phyloP scores from a whole-genome alignment of 2,888 invertebrate species.

The Chydorus sphaericus region DNA sequence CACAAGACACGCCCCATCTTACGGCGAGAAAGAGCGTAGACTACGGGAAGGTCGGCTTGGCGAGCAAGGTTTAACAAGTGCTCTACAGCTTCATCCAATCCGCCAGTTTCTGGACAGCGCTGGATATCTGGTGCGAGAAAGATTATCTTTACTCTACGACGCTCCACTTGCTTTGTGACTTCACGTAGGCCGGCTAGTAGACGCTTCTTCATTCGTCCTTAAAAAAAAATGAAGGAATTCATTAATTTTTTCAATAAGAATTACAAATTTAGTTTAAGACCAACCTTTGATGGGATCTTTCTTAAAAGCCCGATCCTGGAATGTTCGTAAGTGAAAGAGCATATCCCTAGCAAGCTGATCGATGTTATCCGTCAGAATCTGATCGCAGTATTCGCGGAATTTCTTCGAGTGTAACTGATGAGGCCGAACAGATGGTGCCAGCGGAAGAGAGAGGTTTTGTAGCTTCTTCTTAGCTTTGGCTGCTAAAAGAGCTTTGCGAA shows the following conservation, averaged over 20 bases:
- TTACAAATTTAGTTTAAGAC: constrained; percentile 19
- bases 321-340: constrained; percentile 39
- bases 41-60: constrained; percentile 38
- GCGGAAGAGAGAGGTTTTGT: background rate
- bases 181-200: constrained; percentile 47
- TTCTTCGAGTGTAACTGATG: constrained; percentile 3
- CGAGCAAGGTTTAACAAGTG: constrained; percentile 36
- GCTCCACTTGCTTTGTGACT: constrained; percentile 39
- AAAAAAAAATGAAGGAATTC: background rate
- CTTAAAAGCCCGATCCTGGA: constrained; percentile 44
- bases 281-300: constrained; percentile 42
- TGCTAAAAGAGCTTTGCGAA: constrained; percentile 29
- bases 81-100: constrained; percentile 39
- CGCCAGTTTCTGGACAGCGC: constrained; percentile 34
- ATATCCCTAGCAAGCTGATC: constrained; percentile 34
- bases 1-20: constrained; percentile 40
- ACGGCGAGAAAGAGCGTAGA: constrained; percentile 41
- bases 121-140: constrained; percentile 49
- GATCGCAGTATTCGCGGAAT: constrained; percentile 37
- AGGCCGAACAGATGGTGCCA: background rate
- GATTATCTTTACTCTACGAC: constrained; percentile 42
- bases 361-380: constrained; percentile 40
- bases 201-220: constrained; percentile 32
- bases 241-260: too few species aligned
- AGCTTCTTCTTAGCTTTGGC: constrained; percentile 17